Conservation (phyloP, 2,113 vertebrate species). For the Butorides virescens region DNA sequence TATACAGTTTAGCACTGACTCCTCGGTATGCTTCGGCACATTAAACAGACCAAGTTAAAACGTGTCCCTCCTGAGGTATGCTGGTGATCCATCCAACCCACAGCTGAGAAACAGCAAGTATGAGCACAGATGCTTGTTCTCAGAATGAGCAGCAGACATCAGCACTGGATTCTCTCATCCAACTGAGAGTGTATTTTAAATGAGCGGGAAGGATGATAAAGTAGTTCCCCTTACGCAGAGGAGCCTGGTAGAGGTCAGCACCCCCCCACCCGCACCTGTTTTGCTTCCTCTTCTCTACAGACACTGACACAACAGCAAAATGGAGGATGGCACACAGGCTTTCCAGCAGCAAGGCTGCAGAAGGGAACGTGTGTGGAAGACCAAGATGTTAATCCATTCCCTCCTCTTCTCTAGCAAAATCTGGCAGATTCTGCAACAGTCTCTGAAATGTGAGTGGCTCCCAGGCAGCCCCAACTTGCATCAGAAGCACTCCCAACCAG, state of each 20-base stretch:
- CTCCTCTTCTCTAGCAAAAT: not conserved
- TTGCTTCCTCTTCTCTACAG: not conserved
- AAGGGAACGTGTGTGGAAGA: not conserved
- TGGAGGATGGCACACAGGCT: not conserved
- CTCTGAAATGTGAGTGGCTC: not conserved
- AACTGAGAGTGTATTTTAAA: not conserved
- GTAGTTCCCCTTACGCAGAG: not conserved
- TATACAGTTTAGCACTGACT: not conserved
- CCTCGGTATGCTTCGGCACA: not conserved
- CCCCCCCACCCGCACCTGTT: fast-evolving
- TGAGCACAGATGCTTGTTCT: not conserved
- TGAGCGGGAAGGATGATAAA: not conserved
- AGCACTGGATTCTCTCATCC: not conserved
- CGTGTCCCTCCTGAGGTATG: fast-evolving
- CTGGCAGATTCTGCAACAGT: not conserved
- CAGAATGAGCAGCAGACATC: not conserved
- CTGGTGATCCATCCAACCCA: not conserved
- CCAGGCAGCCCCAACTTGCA: not conserved
- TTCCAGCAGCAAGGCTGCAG: not conserved
- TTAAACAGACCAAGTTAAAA: not conserved
- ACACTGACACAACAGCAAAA: not conserved
- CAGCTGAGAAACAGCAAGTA: not conserved
- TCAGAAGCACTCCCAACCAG: not conserved
- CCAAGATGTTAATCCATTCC: not conserved
- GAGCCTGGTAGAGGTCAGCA: not conserved